Percentiles rank a stretch among this genome's conserved stretches.
phyloP scores from a whole-genome alignment of 2,113 vertebrate genomes.

The Boleophthalmus pectinirostris region DNA sequence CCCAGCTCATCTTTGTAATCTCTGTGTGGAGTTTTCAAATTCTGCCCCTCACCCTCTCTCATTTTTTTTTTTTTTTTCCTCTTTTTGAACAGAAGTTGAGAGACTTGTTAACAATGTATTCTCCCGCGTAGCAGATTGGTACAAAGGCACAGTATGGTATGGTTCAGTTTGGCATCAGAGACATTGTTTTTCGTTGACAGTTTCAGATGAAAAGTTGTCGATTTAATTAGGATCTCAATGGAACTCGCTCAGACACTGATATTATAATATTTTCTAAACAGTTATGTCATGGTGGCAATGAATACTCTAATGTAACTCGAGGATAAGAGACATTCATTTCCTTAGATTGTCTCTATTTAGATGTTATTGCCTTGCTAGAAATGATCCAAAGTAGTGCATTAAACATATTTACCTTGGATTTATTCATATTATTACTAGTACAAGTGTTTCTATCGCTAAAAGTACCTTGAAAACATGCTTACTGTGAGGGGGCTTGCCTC shows the following conservation, averaged over 20 bases:
- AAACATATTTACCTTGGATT: too few species aligned
- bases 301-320: too few species aligned
- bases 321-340: too few species aligned
- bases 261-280: not conserved
- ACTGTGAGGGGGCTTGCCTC: too few species aligned
- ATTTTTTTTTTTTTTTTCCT: constrained; percentile 31
- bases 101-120: constrained; percentile 68
- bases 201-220: not conserved
- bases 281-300: too few species aligned
- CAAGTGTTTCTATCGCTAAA: too few species aligned
- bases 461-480: too few species aligned
- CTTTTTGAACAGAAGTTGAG: constrained; percentile 16
- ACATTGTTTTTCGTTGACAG: not conserved
- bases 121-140: constrained; percentile 33
- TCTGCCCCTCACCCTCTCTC: constrained; percentile 16
- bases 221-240: not conserved
- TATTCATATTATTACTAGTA: too few species aligned
- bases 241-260: not conserved
- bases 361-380: too few species aligned
- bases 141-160: constrained; percentile 1
- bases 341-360: too few species aligned
- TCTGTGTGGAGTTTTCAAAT: constrained; percentile 29
- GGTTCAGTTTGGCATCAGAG: not conserved
- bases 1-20: constrained; percentile 26
- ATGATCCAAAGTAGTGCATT: too few species aligned